Evolutionary conservation across 2,888 invertebrate genomes (phyloP).

Genomic region (Pseudococcus longispinus): DNA sequence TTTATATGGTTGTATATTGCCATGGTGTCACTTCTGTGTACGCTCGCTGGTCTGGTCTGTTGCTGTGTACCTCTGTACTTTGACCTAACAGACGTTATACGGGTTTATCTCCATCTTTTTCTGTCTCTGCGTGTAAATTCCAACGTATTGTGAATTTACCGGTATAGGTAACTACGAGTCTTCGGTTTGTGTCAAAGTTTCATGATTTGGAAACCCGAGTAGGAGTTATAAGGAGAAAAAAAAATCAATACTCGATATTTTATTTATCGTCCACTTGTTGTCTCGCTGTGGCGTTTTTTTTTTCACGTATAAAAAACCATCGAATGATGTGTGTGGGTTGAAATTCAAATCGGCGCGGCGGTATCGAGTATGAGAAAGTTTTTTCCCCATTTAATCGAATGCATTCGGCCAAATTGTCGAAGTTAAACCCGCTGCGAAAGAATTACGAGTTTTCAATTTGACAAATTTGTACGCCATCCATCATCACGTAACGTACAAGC

Average conservation of each 20-base stretch:
- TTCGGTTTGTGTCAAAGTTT: not conserved
- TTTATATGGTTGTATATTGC: not conserved
- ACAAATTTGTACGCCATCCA: slow-evolving; percentile 1
- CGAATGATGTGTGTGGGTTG: not conserved
- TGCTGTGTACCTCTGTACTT: not conserved
- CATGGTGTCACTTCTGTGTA: not conserved
- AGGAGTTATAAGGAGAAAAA: not conserved
- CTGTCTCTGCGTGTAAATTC: not conserved
- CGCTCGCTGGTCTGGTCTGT: not conserved
- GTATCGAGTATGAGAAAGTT: not conserved
- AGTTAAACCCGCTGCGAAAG: not conserved
- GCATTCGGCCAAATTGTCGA: not conserved
- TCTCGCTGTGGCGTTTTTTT: not conserved
- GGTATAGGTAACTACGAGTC: not conserved
- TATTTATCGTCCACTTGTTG: not conserved
- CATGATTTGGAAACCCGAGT: not conserved
- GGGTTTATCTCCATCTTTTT: not conserved
- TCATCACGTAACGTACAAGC: not conserved
- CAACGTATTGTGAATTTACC: not conserved
- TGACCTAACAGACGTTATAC: not conserved
- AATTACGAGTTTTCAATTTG: slow-evolving; percentile 11
- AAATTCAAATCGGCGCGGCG: not conserved
- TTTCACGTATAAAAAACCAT: not conserved
- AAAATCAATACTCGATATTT: not conserved
- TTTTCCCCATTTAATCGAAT: not conserved